A percentile compares a stretch with the other conserved stretches of the same genome.
Evolutionary conservation across 2,888 invertebrate species (phyloP).

Genomic region (Lutraria lutraria): DNA sequence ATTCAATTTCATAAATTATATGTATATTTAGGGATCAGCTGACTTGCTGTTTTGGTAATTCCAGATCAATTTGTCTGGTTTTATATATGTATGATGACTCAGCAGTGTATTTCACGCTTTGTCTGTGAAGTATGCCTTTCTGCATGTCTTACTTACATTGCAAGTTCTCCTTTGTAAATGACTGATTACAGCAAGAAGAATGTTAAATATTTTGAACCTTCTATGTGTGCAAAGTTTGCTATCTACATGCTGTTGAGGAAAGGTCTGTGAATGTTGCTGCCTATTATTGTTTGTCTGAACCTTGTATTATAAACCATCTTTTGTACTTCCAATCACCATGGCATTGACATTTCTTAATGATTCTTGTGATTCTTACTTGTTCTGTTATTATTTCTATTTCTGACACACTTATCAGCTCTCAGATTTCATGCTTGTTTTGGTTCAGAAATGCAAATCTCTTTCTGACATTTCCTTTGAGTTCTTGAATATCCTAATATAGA

Average conservation of each 20-base stretch:
- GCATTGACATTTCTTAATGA: too few species aligned
- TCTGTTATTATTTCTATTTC: too few species aligned
- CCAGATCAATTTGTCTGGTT: not conserved
- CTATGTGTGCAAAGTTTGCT: not conserved
- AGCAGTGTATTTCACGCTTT: not conserved
- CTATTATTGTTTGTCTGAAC: not conserved
- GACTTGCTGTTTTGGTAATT: not conserved
- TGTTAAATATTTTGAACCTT: constrained; percentile 6
- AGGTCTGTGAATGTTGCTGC: not conserved
- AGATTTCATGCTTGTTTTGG: too few species aligned
- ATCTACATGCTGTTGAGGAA: not conserved
- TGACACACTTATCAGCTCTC: too few species aligned
- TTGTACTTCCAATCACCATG: too few species aligned
- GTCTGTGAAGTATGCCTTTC: not conserved
- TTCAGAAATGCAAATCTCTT: too few species aligned
- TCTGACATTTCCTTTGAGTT: too few species aligned
- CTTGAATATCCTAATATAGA: too few species aligned
- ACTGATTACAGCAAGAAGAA: not conserved
- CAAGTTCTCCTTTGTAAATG: not conserved
- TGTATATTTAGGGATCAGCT: not conserved
- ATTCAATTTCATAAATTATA: too few species aligned
- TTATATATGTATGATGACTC: not conserved
- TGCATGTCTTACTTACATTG: not conserved
- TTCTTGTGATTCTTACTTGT: too few species aligned
- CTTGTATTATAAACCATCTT: too few species aligned